These are phyloP conservation scores for Hydropotes inermis DNA, from an alignment of 2,113 vertebrate species.

Conservation along the genomic window DNA sequence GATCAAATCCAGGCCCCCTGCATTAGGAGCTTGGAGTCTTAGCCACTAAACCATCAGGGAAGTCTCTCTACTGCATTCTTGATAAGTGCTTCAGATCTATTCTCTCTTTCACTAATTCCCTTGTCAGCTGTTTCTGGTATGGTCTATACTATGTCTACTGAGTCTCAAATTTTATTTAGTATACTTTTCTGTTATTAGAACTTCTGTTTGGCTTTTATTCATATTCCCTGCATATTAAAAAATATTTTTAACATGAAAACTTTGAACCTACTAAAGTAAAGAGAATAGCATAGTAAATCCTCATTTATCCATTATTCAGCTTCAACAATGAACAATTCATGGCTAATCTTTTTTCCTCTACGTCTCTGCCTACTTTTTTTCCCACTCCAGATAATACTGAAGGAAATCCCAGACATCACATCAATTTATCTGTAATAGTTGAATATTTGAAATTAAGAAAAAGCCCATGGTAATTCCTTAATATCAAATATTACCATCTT, in stretches of 20 bases:
- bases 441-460: not conserved
- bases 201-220: not conserved
- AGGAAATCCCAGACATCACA: not conserved
- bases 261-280: not conserved
- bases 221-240: not conserved
- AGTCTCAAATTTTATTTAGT: not conserved
- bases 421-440: not conserved
- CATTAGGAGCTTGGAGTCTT: not conserved
- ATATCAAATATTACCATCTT: not conserved
- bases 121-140: not conserved
- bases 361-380: not conserved
- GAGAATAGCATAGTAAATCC: not conserved
- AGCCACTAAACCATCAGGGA: not conserved
- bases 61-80: not conserved
- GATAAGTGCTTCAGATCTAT: not conserved
- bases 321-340: not conserved
- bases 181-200: not conserved
- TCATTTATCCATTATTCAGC: not conserved
- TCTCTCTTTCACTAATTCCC: not conserved
- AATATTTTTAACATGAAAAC: not conserved
- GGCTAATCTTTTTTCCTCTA: not conserved
- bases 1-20: not conserved
- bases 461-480: not conserved
- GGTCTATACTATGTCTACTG: not conserved
- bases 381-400: not conserved